Percentiles rank a stretch among this genome's conserved stretches.
Conservation (phyloP, 1,140 invertebrate genomes). For the Drosophila funebris region DNA sequence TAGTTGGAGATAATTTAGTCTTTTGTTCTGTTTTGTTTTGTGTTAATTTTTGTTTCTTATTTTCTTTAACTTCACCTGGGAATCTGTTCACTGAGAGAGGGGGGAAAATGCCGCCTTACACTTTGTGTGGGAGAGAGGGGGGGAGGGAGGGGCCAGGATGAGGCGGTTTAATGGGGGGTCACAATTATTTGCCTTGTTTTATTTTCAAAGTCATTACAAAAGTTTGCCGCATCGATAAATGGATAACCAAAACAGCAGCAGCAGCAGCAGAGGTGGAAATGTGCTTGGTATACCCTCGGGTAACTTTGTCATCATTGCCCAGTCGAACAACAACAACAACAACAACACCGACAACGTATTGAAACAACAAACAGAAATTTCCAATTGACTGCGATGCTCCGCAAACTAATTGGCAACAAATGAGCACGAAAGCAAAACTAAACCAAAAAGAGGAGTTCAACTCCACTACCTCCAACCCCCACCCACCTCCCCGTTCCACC, state of each 20-base stretch:
- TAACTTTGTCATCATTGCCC: constrained; percentile 43
- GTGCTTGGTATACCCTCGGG: constrained; percentile 4
- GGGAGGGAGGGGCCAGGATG: neutral
- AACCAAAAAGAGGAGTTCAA: constrained; percentile 12
- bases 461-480: neutral
- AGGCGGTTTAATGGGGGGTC: neutral
- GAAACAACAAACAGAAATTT: constrained; percentile 56
- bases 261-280: constrained; percentile 19
- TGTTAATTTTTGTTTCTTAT: constrained; percentile 16
- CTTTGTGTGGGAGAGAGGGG: neutral
- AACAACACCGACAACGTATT: neutral
- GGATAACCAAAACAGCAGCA: constrained; percentile 77
- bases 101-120: no score
- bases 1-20: constrained; percentile 62
- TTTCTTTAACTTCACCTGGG: constrained; percentile 11
- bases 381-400: constrained; percentile 78
- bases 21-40: constrained; percentile 45
- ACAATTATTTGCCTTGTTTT: constrained; percentile 62
- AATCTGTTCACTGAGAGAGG: neutral
- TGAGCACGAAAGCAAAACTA: constrained; percentile 61
- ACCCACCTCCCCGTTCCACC: neutral
- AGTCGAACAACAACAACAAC: constrained; percentile 7
- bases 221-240: constrained; percentile 81
- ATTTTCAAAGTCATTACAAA: constrained; percentile 81
- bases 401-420: constrained; percentile 82